Evolutionary conservation across 2,888 invertebrate genomes (phyloP).

Genomic region (Agapostemon virescens): DNA sequence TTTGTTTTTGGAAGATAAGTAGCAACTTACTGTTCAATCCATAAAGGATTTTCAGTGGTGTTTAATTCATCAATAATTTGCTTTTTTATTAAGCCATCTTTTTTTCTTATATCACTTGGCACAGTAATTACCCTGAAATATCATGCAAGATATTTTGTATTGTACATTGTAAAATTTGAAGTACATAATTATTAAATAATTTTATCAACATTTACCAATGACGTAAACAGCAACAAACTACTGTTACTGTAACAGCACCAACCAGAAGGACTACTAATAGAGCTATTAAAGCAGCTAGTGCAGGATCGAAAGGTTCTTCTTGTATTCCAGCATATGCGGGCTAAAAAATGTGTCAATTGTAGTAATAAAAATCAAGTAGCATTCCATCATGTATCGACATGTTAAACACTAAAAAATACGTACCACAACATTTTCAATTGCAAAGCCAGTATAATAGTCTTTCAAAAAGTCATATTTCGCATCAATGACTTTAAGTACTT

Average conservation of each 20-base stretch:
- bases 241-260: constrained; percentile 91
- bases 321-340: constrained; percentile 85
- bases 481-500: constrained; percentile 90
- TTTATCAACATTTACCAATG: constrained; percentile 84
- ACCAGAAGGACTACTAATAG: constrained; percentile 91
- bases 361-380: not conserved
- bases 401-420: constrained; percentile 56
- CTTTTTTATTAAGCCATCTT: constrained; percentile 91
- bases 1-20: not conserved
- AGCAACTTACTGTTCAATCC: constrained; percentile 92
- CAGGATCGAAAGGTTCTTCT: constrained; percentile 91
- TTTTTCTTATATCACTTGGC: constrained; percentile 90
- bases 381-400: not conserved
- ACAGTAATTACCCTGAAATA: constrained; percentile 87
- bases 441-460: constrained; percentile 88
- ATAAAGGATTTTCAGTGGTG: constrained; percentile 94
- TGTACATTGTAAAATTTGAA: not conserved
- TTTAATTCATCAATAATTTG: constrained; percentile 92
- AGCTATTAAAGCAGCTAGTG: constrained; percentile 92
- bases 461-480: constrained; percentile 92
- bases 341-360: constrained; percentile 67
- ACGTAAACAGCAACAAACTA: constrained; percentile 93
- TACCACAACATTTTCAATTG: constrained; percentile 87
- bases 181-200: not conserved
- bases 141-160: not conserved